Base-by-base conservation (phyloP, 2,113 vertebrate species). In the Oryzias celebensis region DNA sequence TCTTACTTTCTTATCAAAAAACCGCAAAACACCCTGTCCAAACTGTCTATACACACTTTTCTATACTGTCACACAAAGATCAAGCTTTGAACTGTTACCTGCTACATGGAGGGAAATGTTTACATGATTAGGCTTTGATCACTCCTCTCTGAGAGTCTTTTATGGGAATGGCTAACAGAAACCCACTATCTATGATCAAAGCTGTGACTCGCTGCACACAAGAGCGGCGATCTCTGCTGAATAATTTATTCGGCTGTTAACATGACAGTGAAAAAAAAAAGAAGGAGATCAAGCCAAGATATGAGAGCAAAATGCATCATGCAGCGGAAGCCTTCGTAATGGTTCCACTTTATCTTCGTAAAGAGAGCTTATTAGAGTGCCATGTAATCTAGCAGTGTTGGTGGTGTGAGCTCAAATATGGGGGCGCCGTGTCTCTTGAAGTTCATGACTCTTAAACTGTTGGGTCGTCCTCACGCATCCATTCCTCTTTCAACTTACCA, bases 221-320 rank as follows among this genome's bases (percentile, higher is more conserved):
- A 78, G 65, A 77, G 68, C 63, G 70, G 76, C 15, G 22, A 54
- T 48, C 43, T 15, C 55, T 63, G 24, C 57, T 87, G 74, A 83
- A 88, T 90, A 82, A 87, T 89, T 82, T 78, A 85, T 78, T 67
- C 48, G 61, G 44, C 70, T 65, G 75, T 83, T 87, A 85, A 82
- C 74, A 62, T 74, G 78, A 86, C 67, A 85, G 68, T 68, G 31
- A 69, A 75, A 75, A 67, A 72, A 28, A 28, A 36, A 36, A 36
- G 8, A 36, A 36, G 36, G 36, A 36, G 82, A 82, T 67, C 59
- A 58, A 81, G 75, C 47, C 53, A 51, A 64, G 50, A 66, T 49
- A 46, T 18, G 51, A 75, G 67, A 42, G 43, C 48, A 22, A 67
- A 76, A 67, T 50, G 26, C 52, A 17, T 36, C 24, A 22, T 47